Evolutionary conservation across 2,113 vertebrate species (phyloP), one percentile per base, ranked within the genome.

Genomic region (Balaeniceps rex): DNA sequence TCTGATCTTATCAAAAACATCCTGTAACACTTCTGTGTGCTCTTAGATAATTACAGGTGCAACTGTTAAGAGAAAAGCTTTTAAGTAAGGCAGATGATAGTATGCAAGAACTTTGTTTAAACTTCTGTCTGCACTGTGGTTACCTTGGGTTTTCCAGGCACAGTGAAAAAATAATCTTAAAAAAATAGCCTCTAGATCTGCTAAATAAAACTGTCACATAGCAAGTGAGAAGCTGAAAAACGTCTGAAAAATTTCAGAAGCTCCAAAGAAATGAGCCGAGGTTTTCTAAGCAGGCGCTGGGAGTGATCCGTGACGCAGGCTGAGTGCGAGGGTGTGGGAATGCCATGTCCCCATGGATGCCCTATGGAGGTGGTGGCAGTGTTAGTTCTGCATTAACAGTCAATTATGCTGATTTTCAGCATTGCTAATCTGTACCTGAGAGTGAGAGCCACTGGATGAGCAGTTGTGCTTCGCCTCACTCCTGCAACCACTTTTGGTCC

Each of bases 311-410:
- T 55, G 66, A 42, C 1, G 5, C 29, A 71, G 34, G 6, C 40
- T 74, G 40, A 77, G 29, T 34, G 52, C 0, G 9, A 83, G 26
- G 17, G 8, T 7, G 0, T 6, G 12, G 18, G 74, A 81, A 46
- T 1, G 3, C 11, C 29, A 12, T 0, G 0, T 69, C 15, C 15
- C 33, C 26, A 5, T 1, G 5, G 25, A 63, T 5, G 15, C 10
- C 14, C 49, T 58, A 1, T 17, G n/a, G n/a, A 79, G 12, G 10
- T 36, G n/a, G 25, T 58, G 22, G 42, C 19, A 71, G 19, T 23
- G 19, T 58, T 61, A 61, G 24, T 54, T 85, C 38, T 83, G 26
- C 42, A 19, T 8, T 58, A 87, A 78, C 28, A 42, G 33, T 23
- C 44, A 66, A 6, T 0, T 1, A 15, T 31, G 44, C 8, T 51